A percentile compares a stretch with the other conserved stretches of the same genome.
Conservation (phyloP, 2,888 invertebrate genomes). For the Eilema griseolum region DNA sequence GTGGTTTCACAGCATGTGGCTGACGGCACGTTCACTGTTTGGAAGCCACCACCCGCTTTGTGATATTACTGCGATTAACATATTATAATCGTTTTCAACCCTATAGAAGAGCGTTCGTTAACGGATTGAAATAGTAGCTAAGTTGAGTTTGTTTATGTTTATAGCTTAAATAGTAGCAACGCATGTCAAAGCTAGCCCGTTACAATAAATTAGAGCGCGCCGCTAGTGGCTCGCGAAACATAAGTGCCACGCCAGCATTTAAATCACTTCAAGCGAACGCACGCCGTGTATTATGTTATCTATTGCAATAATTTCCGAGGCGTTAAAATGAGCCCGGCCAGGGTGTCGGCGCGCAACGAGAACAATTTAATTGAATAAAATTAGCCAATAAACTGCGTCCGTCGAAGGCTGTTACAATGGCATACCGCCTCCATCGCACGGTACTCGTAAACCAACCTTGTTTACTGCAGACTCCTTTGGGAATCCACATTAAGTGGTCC, state of each 20-base stretch:
- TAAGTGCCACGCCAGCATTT: slow-evolving; percentile 55
- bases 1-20: slow-evolving; percentile 77
- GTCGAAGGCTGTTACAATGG: slow-evolving; percentile 82
- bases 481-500: slow-evolving; percentile 79
- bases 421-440: slow-evolving; percentile 73
- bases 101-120: slow-evolving; percentile 64
- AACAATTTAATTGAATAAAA: slow-evolving; percentile 87
- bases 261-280: slow-evolving; percentile 65
- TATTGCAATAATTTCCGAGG: slow-evolving; percentile 80
- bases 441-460: slow-evolving; percentile 77
- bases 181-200: slow-evolving; percentile 54
- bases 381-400: slow-evolving; percentile 83
- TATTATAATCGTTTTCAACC: slow-evolving; percentile 78
- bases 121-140: slow-evolving; percentile 56
- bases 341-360: slow-evolving; percentile 66
- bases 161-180: slow-evolving; percentile 58
- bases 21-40: slow-evolving; percentile 73
- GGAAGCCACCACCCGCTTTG: slow-evolving; percentile 76
- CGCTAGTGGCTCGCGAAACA: slow-evolving; percentile 45
- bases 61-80: slow-evolving; percentile 71
- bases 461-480: slow-evolving; percentile 74
- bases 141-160: slow-evolving; percentile 61
- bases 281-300: slow-evolving; percentile 68
- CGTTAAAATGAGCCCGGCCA: slow-evolving; percentile 72
- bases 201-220: slow-evolving; percentile 57